Percentiles rank a stretch among this genome's conserved stretches.
Evolutionary conservation across 2,888 invertebrate species (phyloP).

Genomic region (Acanthosepion lycidas): DNA sequence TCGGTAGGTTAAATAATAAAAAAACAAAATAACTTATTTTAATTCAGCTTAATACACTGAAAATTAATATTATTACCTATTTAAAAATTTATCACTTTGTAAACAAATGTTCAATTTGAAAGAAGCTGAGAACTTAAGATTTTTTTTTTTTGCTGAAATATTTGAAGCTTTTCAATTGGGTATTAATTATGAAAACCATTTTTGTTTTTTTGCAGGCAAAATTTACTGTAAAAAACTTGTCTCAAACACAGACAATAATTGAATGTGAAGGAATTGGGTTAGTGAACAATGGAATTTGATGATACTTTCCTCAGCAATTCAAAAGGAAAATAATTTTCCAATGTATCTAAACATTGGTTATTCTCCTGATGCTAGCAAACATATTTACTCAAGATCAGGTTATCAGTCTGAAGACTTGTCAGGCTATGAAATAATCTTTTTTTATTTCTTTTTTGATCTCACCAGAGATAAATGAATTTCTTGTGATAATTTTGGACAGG

Average conservation of each 20-base stretch:
- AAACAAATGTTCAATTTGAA: too few species aligned
- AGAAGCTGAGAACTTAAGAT: too few species aligned
- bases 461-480: not conserved
- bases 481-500: not conserved
- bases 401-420: not conserved
- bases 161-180: too few species aligned
- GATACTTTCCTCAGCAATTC: not conserved
- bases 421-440: not conserved
- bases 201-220: constrained; percentile 62
- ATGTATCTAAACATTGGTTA: not conserved
- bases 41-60: too few species aligned
- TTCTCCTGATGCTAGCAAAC: not conserved
- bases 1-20: too few species aligned
- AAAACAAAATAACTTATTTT: too few species aligned
- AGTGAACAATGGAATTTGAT: constrained; percentile 53
- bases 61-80: too few species aligned
- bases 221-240: constrained; percentile 62
- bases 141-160: too few species aligned
- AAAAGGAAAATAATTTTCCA: not conserved
- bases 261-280: constrained; percentile 70
- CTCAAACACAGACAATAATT: constrained; percentile 63
- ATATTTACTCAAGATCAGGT: not conserved
- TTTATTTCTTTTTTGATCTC: not conserved
- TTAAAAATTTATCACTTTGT: too few species aligned
- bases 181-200: not conserved